These are phyloP conservation scores for Crocallis elinguaria DNA, from an alignment of 2,888 invertebrate genomes.

Conservation along the genomic window DNA sequence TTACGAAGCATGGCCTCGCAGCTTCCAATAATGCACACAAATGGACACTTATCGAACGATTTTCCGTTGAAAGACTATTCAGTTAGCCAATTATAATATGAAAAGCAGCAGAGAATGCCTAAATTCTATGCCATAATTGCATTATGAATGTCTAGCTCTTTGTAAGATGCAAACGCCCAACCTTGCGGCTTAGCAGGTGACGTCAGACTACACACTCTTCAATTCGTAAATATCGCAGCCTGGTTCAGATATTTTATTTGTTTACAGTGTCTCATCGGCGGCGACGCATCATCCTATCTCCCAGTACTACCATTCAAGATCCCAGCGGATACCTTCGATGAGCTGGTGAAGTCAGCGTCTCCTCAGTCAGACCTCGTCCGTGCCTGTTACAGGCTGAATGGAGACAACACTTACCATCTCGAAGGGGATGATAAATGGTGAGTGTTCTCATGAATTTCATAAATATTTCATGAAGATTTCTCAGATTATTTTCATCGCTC, in stretches of 20 bases:
- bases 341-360: conserved; percentile 64
- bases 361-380: conserved; percentile 63
- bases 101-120: too few species aligned
- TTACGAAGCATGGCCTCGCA: too few species aligned
- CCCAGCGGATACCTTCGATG: conserved; percentile 59
- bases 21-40: too few species aligned
- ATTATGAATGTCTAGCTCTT: too few species aligned
- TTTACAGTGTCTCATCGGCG: conserved; percentile 71
- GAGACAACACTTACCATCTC: conserved; percentile 65
- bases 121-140: too few species aligned
- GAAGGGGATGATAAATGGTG: conserved; percentile 76
- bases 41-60: too few species aligned
- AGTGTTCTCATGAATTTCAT: conserved; percentile 33
- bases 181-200: too few species aligned
- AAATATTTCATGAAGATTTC: conserved; percentile 19
- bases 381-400: conserved; percentile 68
- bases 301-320: conserved; percentile 74
- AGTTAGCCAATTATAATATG: too few species aligned
- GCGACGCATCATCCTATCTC: conserved; percentile 70
- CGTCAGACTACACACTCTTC: too few species aligned
- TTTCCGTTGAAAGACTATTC: too few species aligned
- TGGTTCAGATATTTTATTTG: neutral
- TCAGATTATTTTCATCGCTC: conserved; percentile 23
- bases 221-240: too few species aligned
- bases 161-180: too few species aligned